Conservation (phyloP, 2,797 vertebrate genomes). For the Helostoma temminkii region DNA sequence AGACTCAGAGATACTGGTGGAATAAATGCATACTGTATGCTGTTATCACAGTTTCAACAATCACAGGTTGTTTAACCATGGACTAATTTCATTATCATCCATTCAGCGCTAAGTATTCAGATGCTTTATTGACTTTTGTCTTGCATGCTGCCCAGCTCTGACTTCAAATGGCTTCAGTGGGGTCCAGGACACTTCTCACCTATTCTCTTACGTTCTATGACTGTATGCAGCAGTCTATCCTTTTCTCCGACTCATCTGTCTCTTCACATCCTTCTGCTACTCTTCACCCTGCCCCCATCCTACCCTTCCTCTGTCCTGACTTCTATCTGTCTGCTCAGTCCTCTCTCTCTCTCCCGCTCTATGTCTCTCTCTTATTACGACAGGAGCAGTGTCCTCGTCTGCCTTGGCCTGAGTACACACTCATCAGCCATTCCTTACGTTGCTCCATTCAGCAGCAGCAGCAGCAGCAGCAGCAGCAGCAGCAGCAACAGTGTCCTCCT, state of each 20-base stretch:
- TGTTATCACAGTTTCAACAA: slow-evolving; percentile 33
- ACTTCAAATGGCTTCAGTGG: slow-evolving; percentile 46
- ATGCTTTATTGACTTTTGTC: slow-evolving; percentile 45
- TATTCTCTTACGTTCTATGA: slow-evolving; percentile 21
- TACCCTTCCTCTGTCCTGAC: slow-evolving; percentile 11
- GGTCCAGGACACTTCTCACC: slow-evolving; percentile 33
- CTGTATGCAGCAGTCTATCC: slow-evolving; percentile 16
- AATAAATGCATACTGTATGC: neutral
- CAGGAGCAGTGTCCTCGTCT: slow-evolving; percentile 52
- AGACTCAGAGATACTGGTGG: neutral
- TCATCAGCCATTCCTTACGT: slow-evolving; percentile 77
- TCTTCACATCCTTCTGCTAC: slow-evolving; percentile 21
- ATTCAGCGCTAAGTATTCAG: slow-evolving; percentile 47
- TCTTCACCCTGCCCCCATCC: slow-evolving; percentile 10
- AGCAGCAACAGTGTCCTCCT: slow-evolving; percentile 65
- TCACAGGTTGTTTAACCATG: slow-evolving; percentile 33
- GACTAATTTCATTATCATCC: slow-evolving; percentile 38
- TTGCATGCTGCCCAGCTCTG: slow-evolving; percentile 30
- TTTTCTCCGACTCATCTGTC: slow-evolving; percentile 32
- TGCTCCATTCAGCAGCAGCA: slow-evolving; percentile 56
- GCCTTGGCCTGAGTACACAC: slow-evolving; percentile 49
- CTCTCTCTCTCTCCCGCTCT: neutral
- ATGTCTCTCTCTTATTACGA: slow-evolving; percentile 49
- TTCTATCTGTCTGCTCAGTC: slow-evolving; percentile 1
- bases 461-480: slow-evolving; percentile 26